phyloP scores from a whole-genome alignment of 2,113 vertebrate species.

The Pterocles burchelli region DNA sequence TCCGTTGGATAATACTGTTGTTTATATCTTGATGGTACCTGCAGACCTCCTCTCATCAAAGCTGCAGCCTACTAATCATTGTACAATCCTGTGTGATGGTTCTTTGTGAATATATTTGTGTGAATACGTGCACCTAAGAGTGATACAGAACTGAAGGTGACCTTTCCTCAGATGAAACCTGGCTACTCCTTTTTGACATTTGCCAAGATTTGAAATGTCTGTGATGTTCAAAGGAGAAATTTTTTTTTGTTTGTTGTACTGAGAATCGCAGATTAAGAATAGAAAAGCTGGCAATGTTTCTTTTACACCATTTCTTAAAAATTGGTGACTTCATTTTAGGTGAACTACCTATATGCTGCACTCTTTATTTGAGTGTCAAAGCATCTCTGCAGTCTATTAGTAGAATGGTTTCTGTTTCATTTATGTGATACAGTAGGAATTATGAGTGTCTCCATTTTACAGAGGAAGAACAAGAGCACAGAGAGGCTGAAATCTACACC shows the following conservation, averaged over 20 bases:
- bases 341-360: neutral
- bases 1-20: accelerated
- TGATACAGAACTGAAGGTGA: neutral
- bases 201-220: neutral
- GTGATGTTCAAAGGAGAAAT: neutral
- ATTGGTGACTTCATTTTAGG: neutral
- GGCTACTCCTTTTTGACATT: neutral
- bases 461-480: neutral
- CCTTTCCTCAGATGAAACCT: neutral
- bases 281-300: neutral
- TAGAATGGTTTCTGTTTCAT: neutral
- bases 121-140: neutral
- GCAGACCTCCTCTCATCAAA: neutral
- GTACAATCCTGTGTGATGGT: neutral
- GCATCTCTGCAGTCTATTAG: neutral
- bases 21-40: neutral
- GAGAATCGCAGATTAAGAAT: neutral
- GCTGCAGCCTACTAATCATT: neutral
- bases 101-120: neutral
- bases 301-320: neutral
- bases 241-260: neutral
- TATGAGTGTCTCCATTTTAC: neutral
- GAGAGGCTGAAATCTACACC: neutral
- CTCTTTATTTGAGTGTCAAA: neutral
- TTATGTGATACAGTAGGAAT: neutral